Conservation (phyloP, 2,888 invertebrate genomes). For the Zygothrica quintamaculata region DNA sequence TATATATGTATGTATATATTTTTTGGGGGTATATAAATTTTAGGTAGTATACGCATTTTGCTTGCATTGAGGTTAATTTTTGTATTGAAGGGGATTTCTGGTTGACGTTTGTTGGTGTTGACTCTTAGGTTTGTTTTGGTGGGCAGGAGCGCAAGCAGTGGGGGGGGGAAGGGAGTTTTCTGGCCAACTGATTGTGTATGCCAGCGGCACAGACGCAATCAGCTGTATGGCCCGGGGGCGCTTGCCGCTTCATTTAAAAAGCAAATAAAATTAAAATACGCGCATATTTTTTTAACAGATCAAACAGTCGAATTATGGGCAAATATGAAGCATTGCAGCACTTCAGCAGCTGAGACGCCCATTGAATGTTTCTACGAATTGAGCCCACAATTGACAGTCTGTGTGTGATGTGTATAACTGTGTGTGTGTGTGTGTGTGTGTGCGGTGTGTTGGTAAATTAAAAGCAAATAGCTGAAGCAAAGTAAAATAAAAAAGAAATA, state of each 20-base stretch:
- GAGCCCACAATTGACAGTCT: constrained; percentile 27
- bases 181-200: constrained; percentile 71
- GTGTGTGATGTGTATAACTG: constrained; percentile 2
- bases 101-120: constrained; percentile 25
- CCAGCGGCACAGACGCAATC: constrained; percentile 66
- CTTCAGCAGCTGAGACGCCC: constrained; percentile 50
- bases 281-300: constrained; percentile 71
- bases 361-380: constrained; percentile 43
- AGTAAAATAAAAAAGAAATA: neutral
- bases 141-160: neutral
- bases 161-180: constrained; percentile 8
- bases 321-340: constrained; percentile 51
- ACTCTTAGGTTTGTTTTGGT: constrained; percentile 20
- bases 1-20: neutral
- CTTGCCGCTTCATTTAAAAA: constrained; percentile 76
- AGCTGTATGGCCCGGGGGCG: constrained; percentile 64
- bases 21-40: constrained; percentile 37
- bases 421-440: constrained; percentile 18
- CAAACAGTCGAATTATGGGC: constrained; percentile 72
- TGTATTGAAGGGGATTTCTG: constrained; percentile 9
- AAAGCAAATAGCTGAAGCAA: constrained; percentile 64
- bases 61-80: constrained; percentile 78
- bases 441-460: constrained; percentile 62
- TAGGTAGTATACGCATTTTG: constrained; percentile 63
- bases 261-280: constrained; percentile 78